Conservation (phyloP, 2,797 vertebrate species). For the Bucorvus abyssinicus region DNA sequence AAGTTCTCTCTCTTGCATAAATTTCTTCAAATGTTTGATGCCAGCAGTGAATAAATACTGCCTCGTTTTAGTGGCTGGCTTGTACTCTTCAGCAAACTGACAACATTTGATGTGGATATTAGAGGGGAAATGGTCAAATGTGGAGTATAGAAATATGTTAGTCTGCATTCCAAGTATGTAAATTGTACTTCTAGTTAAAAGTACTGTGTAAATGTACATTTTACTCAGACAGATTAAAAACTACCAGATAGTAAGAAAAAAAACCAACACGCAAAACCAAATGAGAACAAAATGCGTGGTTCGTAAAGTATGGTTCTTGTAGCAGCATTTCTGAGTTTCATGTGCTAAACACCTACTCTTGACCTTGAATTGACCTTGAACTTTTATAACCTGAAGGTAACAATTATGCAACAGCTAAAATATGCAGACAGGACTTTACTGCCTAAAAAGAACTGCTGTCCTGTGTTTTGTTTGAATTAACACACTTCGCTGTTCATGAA, state of each 20-base stretch:
- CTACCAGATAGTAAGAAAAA: not conserved
- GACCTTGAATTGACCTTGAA: constrained; percentile 64
- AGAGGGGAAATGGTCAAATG: not conserved
- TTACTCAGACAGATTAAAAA: not conserved
- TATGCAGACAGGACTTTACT: constrained; percentile 71
- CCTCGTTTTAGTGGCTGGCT: not conserved
- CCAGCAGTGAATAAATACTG: not conserved
- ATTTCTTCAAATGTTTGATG: not conserved
- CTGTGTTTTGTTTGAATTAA: constrained; percentile 72
- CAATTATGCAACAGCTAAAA: constrained; percentile 73
- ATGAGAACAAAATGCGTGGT: not conserved
- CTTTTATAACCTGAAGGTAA: constrained; percentile 76
- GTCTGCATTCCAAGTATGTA: not conserved
- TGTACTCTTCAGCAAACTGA: not conserved
- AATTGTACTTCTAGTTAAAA: not conserved
- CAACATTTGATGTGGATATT: not conserved
- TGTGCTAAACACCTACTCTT: constrained; percentile 58
- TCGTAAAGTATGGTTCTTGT: constrained; percentile 27
- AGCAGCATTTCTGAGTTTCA: constrained; percentile 52
- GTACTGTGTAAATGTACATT: not conserved
- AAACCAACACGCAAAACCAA: not conserved
- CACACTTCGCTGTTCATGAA: constrained; percentile 65
- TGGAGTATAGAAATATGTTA: not conserved
- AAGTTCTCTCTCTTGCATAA: not conserved
- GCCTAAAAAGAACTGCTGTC: constrained; percentile 56